These are phyloP conservation scores for Camponotus vicinus DNA, from an alignment of 1,140 invertebrate genomes.

Conservation along the genomic window DNA sequence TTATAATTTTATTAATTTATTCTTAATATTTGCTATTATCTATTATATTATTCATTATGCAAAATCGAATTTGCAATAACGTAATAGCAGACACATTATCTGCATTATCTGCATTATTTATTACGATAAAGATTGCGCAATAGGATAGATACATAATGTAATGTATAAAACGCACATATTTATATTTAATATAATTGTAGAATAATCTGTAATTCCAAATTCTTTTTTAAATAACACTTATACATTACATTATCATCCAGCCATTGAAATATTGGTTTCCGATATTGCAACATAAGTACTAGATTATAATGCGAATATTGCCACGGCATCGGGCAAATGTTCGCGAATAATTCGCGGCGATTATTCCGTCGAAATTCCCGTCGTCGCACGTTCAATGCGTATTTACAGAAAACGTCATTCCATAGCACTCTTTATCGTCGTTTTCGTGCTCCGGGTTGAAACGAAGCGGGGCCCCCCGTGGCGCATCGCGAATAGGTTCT, in stretches of 20 bases:
- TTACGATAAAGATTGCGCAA: no score
- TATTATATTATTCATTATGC: no score
- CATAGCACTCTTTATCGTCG: constrained; percentile 69
- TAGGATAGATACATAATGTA: background rate
- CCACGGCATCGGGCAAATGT: background rate
- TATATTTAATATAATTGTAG: background rate
- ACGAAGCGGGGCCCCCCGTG: constrained; percentile 70
- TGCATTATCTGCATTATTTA: no score
- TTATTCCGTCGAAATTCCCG: constrained; percentile 46
- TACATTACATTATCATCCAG: background rate
- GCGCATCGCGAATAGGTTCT: constrained; percentile 76
- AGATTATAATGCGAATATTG: background rate
- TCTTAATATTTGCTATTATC: no score
- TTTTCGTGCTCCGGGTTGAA: constrained; percentile 54
- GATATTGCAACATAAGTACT: background rate
- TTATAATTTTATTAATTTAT: no score
- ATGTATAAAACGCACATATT: background rate
- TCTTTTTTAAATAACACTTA: background rate
- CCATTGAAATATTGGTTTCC: background rate
- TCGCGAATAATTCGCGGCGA: constrained; percentile 33
- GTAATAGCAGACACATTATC: no score
- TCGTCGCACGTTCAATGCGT: constrained; percentile 49
- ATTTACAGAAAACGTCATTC: constrained; percentile 63
- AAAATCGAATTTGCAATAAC: no score
- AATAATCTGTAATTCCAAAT: background rate